These are phyloP conservation scores for Oceanodroma leucorhoa DNA, from an alignment of 2,797 vertebrate genomes.

Conservation along the genomic window DNA sequence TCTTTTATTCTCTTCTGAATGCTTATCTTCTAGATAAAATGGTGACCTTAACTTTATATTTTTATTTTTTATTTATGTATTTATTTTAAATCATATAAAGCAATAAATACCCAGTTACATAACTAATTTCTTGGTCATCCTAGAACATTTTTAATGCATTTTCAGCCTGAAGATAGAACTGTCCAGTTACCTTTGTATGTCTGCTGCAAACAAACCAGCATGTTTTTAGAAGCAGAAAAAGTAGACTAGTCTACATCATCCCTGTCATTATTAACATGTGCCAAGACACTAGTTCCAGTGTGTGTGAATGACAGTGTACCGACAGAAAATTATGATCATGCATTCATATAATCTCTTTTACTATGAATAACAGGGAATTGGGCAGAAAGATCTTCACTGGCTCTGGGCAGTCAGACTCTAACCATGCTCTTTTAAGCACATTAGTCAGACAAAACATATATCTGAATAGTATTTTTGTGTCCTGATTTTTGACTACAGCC, in stretches of 20 bases:
- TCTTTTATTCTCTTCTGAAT: slow-evolving; percentile 28
- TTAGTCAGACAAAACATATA: background rate
- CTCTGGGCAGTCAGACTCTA: background rate
- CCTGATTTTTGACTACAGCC: background rate
- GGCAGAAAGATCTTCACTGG: background rate
- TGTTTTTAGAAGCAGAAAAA: background rate
- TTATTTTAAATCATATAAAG: background rate
- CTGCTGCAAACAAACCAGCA: background rate
- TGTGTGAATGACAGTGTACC: background rate
- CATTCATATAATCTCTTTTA: background rate
- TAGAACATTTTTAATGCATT: background rate
- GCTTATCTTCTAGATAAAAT: background rate
- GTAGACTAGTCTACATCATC: background rate
- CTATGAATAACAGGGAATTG: background rate
- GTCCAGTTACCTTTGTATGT: background rate
- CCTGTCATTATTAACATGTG: background rate
- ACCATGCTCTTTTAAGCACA: background rate
- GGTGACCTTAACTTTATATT: background rate
- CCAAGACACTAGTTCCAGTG: background rate
- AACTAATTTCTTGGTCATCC: background rate
- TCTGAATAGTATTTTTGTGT: background rate
- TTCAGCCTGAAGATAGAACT: background rate
- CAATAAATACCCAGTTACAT: background rate
- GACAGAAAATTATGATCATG: background rate
- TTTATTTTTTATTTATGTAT: background rate